phyloP scores from a whole-genome alignment of 2,888 invertebrate species.

The Epistrophe eligans region DNA sequence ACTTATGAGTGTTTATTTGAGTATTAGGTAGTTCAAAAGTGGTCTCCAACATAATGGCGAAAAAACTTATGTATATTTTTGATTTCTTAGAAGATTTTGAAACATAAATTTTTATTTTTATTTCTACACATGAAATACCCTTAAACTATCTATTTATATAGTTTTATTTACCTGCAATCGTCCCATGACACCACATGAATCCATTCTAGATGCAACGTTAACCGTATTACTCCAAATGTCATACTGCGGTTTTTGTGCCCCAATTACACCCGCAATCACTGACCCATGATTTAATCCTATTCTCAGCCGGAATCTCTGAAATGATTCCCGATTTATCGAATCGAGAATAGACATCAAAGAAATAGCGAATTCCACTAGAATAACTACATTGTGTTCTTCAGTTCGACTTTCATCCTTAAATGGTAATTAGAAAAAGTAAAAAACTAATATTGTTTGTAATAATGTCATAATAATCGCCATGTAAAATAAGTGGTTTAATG shows the following conservation, averaged over 20 bases:
- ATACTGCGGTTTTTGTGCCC: conserved; percentile 98
- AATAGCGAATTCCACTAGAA: conserved; percentile 97
- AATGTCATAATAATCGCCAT: too few species aligned
- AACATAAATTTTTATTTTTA: too few species aligned
- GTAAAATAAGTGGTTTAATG: too few species aligned
- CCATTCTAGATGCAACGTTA: conserved; percentile 98
- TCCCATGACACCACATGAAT: conserved; percentile 96
- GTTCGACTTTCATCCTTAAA: conserved; percentile 89
- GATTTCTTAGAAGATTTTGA: too few species aligned
- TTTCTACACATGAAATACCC: too few species aligned
- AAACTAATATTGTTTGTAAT: too few species aligned
- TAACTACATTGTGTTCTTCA: conserved; percentile 93
- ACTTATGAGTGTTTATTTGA: too few species aligned
- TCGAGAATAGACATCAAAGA: conserved; percentile 96
- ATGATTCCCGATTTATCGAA: conserved; percentile 97
- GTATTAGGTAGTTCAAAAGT: too few species aligned
- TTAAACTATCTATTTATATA: too few species aligned
- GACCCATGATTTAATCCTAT: conserved; percentile 87
- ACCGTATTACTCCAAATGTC: conserved; percentile 99
- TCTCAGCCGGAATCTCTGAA: conserved; percentile 96
- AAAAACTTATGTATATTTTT: too few species aligned
- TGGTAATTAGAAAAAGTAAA: conserved; percentile 46
- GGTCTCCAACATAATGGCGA: too few species aligned
- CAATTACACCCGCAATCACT: conserved; percentile 98
- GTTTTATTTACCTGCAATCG: conserved; percentile 88